Evolutionary conservation across 64 coral and sea anemone species (phyloP), one percentile per base, ranked within the genome.

Genomic region (Cladopsammia gracilis): DNA sequence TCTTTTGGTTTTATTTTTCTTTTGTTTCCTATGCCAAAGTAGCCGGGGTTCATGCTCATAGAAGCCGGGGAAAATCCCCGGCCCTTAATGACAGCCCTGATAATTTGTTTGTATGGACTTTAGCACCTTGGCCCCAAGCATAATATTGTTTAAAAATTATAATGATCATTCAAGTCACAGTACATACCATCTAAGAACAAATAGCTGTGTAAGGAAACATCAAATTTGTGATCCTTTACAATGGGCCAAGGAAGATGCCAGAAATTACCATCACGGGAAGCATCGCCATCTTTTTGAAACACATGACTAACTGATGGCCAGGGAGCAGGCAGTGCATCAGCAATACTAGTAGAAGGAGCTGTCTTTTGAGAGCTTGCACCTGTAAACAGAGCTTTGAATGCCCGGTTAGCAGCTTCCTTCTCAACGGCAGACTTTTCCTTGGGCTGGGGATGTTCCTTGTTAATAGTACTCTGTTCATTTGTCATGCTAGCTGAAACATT

Each of bases 221-320:
- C 45, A 11, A 46, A 84, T 67, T 62, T 84, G 70, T 20, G 20
- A 48, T 26, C 15, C n/a, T 10, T 59, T 58, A 20, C 58, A 62
- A 18, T 25, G 24, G 70, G 70, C 89, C 13, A 71, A 26, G 69
- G 79, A 73, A 69, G 65, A 44, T 76, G 14, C 66, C 77, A 81
- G 53, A 67, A 71, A 68, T 52, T 53, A 9, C 14, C 65, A 52
- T 4, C 76, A 69, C 11, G 3, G 56, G 76, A 90, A 79, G 1
- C 48, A 70, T 82, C 51, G 7, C 73, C 65, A 4, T 69, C 82
- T 70, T 22, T 79, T 49, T 93, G 91, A 10, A 80, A 20, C 73
- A 93, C 91, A 58, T 93, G 91, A 87, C 91, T 93, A 46, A 93
- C 72, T 42, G 46, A 4, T 57, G 91, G 91, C 91, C 91, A 93